Percentiles rank a stretch among this genome's conserved stretches.
These are phyloP conservation scores for Pholis gunnellus DNA, from an alignment of 2,113 vertebrate species.

Conservation along the genomic window DNA sequence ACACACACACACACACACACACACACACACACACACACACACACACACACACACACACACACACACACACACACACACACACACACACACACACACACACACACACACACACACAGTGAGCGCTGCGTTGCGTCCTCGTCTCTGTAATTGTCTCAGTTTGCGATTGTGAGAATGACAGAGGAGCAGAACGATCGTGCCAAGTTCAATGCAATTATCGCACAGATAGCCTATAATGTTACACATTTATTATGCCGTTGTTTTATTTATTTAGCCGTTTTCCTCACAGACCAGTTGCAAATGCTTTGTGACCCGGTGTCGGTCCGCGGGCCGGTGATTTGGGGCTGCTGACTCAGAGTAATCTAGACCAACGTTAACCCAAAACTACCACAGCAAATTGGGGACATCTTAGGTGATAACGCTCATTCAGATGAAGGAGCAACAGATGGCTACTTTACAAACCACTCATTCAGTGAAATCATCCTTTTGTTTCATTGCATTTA, in stretches of 20 bases:
- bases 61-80: too few relatives aligned
- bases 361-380: not conserved
- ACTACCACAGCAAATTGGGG: slow-evolving; percentile 9
- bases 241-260: not conserved
- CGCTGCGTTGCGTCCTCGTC: too few relatives aligned
- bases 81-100: too few relatives aligned
- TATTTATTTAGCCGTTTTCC: too few relatives aligned
- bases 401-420: slow-evolving; percentile 24
- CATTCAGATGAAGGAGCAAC: slow-evolving; percentile 50
- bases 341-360: not conserved
- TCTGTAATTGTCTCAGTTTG: too few relatives aligned
- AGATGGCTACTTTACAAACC: slow-evolving; percentile 51
- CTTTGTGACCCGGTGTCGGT: not conserved
- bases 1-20: too few relatives aligned
- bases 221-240: not conserved
- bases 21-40: too few relatives aligned
- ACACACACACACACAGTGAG: too few relatives aligned
- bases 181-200: too few relatives aligned
- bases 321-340: too few relatives aligned
- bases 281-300: not conserved
- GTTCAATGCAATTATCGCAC: not conserved
- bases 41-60: too few relatives aligned
- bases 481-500: slow-evolving; percentile 63
- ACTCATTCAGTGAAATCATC: slow-evolving; percentile 37
- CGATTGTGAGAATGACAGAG: too few relatives aligned